Evolutionary conservation across 2,113 vertebrate genomes (phyloP).

Genomic region (Zosterops hypoxanthus): DNA sequence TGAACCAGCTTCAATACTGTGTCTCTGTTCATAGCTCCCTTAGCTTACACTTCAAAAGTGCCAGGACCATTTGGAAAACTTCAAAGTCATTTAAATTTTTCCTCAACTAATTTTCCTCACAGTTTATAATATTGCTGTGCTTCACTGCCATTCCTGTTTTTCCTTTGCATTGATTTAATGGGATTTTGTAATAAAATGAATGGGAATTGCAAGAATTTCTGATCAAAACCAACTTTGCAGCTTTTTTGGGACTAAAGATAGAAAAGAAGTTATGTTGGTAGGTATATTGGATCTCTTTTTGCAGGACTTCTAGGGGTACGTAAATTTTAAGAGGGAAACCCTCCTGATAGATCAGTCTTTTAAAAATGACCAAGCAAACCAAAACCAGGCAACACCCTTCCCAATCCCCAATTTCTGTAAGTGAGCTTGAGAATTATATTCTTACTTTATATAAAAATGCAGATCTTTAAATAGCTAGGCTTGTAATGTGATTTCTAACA

Average conservation of each 20-base stretch:
- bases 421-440: neutral
- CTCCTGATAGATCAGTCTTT: neutral
- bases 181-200: neutral
- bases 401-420: neutral
- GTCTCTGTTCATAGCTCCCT: neutral
- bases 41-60: neutral
- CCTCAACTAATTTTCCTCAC: neutral
- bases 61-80: neutral
- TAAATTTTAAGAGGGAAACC: neutral
- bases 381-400: neutral
- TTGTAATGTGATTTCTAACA: neutral
- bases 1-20: neutral
- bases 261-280: neutral
- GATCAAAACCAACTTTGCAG: neutral
- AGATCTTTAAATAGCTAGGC: neutral
- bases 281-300: neutral
- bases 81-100: neutral
- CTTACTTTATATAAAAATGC: neutral
- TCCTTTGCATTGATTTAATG: neutral
- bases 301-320: neutral
- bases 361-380: neutral
- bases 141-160: neutral
- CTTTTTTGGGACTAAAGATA: neutral
- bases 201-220: neutral
- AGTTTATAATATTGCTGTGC: neutral